phyloP scores from a whole-genome alignment of 2,888 invertebrate species.

The Coenonympha glycerion region DNA sequence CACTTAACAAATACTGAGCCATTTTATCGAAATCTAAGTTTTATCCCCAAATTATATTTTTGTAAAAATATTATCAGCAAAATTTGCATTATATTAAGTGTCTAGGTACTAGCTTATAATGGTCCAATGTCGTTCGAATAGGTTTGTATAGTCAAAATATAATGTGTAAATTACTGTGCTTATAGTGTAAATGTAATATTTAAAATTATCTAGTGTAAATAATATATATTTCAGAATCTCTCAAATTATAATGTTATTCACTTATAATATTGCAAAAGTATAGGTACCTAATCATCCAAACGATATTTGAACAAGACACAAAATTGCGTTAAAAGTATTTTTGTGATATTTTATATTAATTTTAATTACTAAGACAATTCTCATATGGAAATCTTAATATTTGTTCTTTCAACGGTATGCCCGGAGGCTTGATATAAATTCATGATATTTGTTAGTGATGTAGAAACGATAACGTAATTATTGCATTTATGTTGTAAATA shows the following conservation, averaged over 20 bases:
- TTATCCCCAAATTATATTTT: conserved; percentile 65
- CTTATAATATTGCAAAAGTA: background rate
- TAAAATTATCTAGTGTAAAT: conserved; percentile 23
- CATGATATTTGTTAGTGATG: conserved; percentile 26
- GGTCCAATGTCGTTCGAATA: conserved; percentile 37
- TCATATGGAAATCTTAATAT: conserved; percentile 8
- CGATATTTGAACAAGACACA: too few relatives aligned
- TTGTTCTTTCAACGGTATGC: conserved; percentile 14
- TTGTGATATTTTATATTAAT: background rate
- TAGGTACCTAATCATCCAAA: background rate
- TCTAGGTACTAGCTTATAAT: conserved; percentile 42
- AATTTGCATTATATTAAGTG: conserved; percentile 49
- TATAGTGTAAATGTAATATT: conserved; percentile 24
- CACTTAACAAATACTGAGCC: conserved; percentile 36
- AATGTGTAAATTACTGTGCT: conserved; percentile 27
- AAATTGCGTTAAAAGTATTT: background rate
- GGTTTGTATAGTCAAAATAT: conserved; percentile 24
- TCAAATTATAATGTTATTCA: conserved; percentile 24
- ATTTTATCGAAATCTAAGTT: conserved; percentile 36
- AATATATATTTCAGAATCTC: conserved; percentile 26
- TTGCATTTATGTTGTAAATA: conserved; percentile 53
- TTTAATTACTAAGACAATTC: conserved; percentile 1
- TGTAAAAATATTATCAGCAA: conserved; percentile 65
- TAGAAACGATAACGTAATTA: conserved; percentile 24
- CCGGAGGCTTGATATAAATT: conserved; percentile 21